Conservation (phyloP, 1,140 invertebrate genomes). For the Lamellibrachia luymesi region DNA sequence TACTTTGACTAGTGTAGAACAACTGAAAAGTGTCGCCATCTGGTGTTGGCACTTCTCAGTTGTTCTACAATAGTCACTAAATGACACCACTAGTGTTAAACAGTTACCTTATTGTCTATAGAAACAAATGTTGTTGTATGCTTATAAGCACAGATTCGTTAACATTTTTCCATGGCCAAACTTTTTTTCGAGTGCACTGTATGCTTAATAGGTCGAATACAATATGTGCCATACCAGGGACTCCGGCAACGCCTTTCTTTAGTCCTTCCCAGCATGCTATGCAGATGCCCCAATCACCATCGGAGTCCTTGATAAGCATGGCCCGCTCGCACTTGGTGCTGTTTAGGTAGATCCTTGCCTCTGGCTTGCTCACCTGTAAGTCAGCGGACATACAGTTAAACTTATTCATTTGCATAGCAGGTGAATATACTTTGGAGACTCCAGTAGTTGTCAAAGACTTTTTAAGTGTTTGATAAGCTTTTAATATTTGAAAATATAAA, state of each 20-base stretch:
- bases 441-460: background rate
- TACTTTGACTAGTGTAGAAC: no score
- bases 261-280: conserved; percentile 47
- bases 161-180: no score
- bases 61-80: no score
- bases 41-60: no score
- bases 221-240: conserved; percentile 17
- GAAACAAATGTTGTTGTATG: no score
- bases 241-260: conserved; percentile 35
- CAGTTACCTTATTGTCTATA: no score
- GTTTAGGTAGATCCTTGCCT: conserved; percentile 34
- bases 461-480: background rate
- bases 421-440: background rate
- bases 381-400: background rate
- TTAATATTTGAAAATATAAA: background rate
- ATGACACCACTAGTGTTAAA: no score
- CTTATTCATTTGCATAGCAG: no score
- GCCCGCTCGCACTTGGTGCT: conserved; percentile 44
- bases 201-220: no score
- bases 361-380: background rate
- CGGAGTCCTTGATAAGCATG: conserved; percentile 50
- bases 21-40: no score
- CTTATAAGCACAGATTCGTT: no score
- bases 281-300: conserved; percentile 50
- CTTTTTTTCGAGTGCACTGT: no score